Conservation (phyloP, 2,888 invertebrate genomes). For the Macaria notata region DNA sequence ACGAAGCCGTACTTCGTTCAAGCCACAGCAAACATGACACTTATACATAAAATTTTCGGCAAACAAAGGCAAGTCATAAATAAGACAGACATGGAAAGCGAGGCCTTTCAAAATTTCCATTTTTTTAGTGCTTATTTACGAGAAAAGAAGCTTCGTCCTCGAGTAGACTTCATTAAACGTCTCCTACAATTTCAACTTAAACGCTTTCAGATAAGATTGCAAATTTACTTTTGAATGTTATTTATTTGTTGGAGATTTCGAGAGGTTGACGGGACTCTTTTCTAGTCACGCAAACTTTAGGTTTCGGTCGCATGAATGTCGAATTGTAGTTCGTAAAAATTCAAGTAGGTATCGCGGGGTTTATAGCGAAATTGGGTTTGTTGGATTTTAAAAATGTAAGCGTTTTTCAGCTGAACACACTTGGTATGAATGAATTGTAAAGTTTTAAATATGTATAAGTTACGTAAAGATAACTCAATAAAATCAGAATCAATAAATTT, state of each 20-base stretch:
- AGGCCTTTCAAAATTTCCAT: conserved; percentile 33
- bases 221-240: background rate
- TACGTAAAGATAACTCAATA: no score
- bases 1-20: conserved; percentile 8
- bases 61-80: conserved; percentile 31
- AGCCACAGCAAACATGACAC: conserved; percentile 24
- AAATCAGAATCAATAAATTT: no score
- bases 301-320: conserved; percentile 19
- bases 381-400: conserved; percentile 1
- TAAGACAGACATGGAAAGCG: conserved; percentile 34
- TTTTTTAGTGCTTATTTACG: conserved; percentile 27
- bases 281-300: conserved; percentile 22
- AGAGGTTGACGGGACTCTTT: conserved; percentile 10
- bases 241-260: conserved; percentile 3
- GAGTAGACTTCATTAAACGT: conserved; percentile 8
- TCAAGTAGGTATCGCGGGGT: conserved; percentile 1
- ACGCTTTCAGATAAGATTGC: conserved; percentile 6
- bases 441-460: no score
- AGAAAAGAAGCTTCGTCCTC: conserved; percentile 17
- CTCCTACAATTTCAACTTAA: conserved; percentile 8
- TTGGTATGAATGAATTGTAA: no score
- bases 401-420: background rate
- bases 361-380: conserved; percentile 10
- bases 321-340: conserved; percentile 15
- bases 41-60: conserved; percentile 29